These are phyloP conservation scores for Eulithis prunata DNA, from an alignment of 2,888 invertebrate genomes.

Conservation along the genomic window DNA sequence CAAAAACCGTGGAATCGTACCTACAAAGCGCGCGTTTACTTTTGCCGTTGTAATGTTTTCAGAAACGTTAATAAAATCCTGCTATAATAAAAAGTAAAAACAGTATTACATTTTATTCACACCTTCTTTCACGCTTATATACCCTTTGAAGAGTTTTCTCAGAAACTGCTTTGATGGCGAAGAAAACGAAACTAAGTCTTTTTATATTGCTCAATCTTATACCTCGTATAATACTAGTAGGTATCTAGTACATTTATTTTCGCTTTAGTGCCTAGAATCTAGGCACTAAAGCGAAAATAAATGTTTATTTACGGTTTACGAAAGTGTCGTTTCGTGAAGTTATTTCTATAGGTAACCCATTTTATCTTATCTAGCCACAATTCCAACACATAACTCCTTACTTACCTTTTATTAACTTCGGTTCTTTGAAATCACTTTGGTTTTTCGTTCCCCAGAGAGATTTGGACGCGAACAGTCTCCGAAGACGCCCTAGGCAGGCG, in stretches of 20 bases:
- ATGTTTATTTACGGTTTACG: not conserved
- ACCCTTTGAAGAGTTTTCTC: conserved; percentile 20
- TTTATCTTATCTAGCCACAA: no score
- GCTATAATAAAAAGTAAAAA: conserved; percentile 18
- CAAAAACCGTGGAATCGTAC: conserved; percentile 8
- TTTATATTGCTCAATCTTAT: conserved; percentile 2
- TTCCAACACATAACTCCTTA: no score
- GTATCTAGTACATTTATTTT: not conserved
- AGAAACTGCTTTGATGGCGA: conserved; percentile 8
- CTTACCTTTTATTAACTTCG: no score
- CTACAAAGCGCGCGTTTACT: conserved; percentile 16
- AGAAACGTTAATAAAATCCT: conserved; percentile 15
- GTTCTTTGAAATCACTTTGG: not conserved
- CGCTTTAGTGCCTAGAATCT: not conserved
- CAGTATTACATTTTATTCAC: conserved; percentile 23
- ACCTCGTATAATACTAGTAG: not conserved
- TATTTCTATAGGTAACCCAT: no score
- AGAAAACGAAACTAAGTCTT: conserved; percentile 1
- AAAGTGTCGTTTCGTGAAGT: not conserved
- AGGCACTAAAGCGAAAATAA: not conserved
- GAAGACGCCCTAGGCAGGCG: conserved; percentile 76
- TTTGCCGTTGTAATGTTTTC: conserved; percentile 1
- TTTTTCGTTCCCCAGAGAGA: conserved; percentile 76
- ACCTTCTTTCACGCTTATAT: conserved; percentile 18
- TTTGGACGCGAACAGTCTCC: conserved; percentile 87